Conservation (phyloP, 2,888 invertebrate species). For the Melieria crassipennis region DNA sequence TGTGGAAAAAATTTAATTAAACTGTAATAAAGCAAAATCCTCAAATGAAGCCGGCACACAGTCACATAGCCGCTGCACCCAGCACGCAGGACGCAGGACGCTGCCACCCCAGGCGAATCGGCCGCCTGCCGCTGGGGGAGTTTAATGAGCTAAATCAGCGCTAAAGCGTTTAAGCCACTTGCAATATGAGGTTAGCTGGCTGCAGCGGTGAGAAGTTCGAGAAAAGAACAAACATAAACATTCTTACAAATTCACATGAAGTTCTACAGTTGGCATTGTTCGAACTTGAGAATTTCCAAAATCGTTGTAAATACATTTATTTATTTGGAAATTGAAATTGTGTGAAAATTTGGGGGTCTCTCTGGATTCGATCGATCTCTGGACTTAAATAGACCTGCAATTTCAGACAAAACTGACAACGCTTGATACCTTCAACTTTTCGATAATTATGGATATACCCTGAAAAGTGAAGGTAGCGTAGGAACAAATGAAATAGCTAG, state of each 20-base stretch:
- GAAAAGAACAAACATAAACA: conserved; percentile 14
- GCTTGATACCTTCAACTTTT: too few relatives aligned
- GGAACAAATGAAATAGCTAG: conserved; percentile 1
- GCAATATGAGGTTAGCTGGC: conserved; percentile 41
- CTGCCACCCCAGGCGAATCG: conserved; percentile 20
- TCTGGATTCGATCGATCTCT: background rate
- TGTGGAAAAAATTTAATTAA: conserved; percentile 62
- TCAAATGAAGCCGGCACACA: conserved; percentile 42
- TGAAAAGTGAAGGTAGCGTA: conserved; percentile 15
- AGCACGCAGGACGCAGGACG: background rate
- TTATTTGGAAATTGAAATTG: too few relatives aligned
- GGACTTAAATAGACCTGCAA: too few relatives aligned
- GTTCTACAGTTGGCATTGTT: too few relatives aligned
- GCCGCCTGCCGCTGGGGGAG: conserved; percentile 36
- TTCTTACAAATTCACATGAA: too few relatives aligned
- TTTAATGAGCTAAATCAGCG: conserved; percentile 63
- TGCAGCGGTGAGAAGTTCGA: conserved; percentile 35
- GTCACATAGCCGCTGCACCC: background rate
- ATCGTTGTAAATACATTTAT: too few relatives aligned
- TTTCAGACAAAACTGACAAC: too few relatives aligned
- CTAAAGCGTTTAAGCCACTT: conserved; percentile 58
- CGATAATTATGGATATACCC: too few relatives aligned
- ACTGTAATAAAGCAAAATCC: conserved; percentile 66
- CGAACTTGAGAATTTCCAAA: too few relatives aligned
- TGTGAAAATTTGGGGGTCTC: background rate